Evolutionary conservation across 2,113 vertebrate species (phyloP).

Genomic region (Paradisaea rubra): DNA sequence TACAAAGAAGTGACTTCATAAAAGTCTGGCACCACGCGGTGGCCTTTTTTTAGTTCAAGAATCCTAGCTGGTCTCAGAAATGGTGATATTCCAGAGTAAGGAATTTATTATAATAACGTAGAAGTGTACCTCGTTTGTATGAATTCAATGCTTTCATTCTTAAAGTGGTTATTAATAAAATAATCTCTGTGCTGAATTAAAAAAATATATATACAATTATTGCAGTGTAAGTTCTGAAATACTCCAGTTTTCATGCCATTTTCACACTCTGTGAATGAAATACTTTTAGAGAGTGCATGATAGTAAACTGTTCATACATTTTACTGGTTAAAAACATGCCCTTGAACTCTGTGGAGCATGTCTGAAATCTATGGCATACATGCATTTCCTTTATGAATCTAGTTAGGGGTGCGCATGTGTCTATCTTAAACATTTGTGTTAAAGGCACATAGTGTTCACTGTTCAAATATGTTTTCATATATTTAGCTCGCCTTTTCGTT

Average conservation of each 20-base stretch:
- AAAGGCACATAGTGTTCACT: neutral
- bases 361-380: neutral
- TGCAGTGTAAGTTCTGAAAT: neutral
- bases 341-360: neutral
- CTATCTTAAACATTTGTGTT: neutral
- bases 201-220: neutral
- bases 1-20: neutral
- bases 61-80: neutral
- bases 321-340: neutral
- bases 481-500: neutral
- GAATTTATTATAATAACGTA: neutral
- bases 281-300: neutral
- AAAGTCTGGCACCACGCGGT: neutral
- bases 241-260: neutral
- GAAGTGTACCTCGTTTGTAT: neutral
- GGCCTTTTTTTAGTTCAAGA: neutral
- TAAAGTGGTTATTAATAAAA: neutral
- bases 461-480: neutral
- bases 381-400: neutral
- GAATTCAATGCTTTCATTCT: neutral
- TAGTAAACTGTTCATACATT: neutral
- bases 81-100: neutral
- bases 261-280: neutral
- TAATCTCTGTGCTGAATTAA: neutral
- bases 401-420: accelerated